These are phyloP conservation scores for Neuroscelio doddi DNA, from an alignment of 2,888 invertebrate species.

Conservation along the genomic window DNA sequence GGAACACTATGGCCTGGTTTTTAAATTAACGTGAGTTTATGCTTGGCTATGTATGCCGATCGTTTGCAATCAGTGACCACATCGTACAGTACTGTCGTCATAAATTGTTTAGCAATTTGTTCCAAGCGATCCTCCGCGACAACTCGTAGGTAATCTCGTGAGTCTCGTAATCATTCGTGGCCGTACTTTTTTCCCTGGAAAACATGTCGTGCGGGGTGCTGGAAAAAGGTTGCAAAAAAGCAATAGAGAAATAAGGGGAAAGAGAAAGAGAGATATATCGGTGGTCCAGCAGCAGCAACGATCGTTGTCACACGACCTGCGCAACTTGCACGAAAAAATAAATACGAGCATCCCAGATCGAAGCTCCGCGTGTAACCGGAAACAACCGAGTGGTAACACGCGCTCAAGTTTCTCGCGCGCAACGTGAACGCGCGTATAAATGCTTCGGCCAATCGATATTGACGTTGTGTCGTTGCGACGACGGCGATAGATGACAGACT, in stretches of 20 bases:
- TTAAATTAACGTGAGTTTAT: conserved; percentile 37
- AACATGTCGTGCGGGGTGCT: conserved; percentile 6
- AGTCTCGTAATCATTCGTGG: conserved; percentile 28
- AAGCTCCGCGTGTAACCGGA: conserved; percentile 40
- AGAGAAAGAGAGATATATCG: neutral
- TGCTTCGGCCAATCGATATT: conserved; percentile 43
- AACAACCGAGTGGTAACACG: conserved; percentile 27
- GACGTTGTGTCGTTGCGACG: conserved; percentile 38
- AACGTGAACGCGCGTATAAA: conserved; percentile 18
- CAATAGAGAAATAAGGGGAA: neutral
- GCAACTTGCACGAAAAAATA: conserved; percentile 36
- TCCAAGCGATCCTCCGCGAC: neutral
- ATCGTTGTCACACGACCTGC: conserved; percentile 36
- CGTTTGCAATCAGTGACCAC: conserved; percentile 42
- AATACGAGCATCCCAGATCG: conserved; percentile 38
- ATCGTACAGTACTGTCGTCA: conserved; percentile 34
- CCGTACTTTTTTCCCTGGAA: conserved; percentile 19
- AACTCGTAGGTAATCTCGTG: conserved; percentile 6
- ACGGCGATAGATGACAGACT: conserved; percentile 20
- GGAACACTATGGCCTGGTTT: no score
- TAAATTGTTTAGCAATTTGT: conserved; percentile 46
- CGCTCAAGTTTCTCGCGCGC: conserved; percentile 41
- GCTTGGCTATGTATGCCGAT: conserved; percentile 27
- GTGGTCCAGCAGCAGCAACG: conserved; percentile 2
- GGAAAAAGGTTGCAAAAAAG: conserved; percentile 8